Evolutionary conservation across 2,888 invertebrate species (phyloP).

Genomic region (Neocrepidodera transversa): DNA sequence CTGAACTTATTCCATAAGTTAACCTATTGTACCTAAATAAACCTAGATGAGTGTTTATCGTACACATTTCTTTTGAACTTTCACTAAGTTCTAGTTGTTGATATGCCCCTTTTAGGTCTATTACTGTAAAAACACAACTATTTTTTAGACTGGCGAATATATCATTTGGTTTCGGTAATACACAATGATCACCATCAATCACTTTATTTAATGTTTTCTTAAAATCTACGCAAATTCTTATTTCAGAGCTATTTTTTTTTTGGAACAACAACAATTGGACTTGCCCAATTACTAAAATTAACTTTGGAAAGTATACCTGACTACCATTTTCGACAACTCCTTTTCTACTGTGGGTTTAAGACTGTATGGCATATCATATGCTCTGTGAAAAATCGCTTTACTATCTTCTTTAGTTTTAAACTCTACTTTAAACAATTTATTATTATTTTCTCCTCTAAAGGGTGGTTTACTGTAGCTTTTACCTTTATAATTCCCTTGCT

Average conservation of each 20-base stretch:
- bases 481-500: too few relatives aligned
- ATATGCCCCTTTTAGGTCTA: background rate
- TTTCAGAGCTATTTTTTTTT: conserved; percentile 41
- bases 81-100: conserved; percentile 11
- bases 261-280: conserved; percentile 49
- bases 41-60: conserved; percentile 12
- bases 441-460: background rate
- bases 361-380: conserved; percentile 40
- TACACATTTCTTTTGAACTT: conserved; percentile 12
- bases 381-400: conserved; percentile 20
- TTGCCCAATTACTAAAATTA: conserved; percentile 44
- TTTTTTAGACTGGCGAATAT: conserved; percentile 36
- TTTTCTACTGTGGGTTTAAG: conserved; percentile 38
- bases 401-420: conserved; percentile 13
- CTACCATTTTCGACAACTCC: conserved; percentile 35
- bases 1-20: conserved; percentile 12
- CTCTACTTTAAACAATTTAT: conserved; percentile 8
- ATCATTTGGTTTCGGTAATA: conserved; percentile 49
- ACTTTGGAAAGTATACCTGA: conserved; percentile 40
- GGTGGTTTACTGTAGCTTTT: too few relatives aligned
- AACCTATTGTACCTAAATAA: conserved; percentile 12
- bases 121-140: background rate
- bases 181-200: conserved; percentile 45
- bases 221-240: conserved; percentile 41
- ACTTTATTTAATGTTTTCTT: conserved; percentile 45